Evolutionary conservation across 2,113 vertebrate species (phyloP), one percentile per base, ranked within the genome.

Genomic region (Nannobrachium achirus): DNA sequence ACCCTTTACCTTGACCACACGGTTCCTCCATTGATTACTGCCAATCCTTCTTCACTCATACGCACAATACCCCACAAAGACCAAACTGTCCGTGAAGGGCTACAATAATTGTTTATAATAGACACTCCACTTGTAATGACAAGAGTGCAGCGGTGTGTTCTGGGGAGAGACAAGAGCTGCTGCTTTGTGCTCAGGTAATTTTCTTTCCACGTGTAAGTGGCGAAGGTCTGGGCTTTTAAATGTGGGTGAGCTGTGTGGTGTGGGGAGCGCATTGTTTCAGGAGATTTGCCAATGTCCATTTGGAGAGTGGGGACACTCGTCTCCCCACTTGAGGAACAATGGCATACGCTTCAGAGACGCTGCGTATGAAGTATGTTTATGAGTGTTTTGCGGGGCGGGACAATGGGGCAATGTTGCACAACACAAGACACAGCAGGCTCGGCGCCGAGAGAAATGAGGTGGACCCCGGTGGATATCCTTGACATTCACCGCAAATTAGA

Each of bases 41-140:
- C 44, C 78, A 48, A 11, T 78, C 78, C 83, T 88, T 80, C 87
- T 88, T 88, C 73, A 62, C 76, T 85, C 56, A 56, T 56, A 78
- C 83, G 80, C 81, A 88, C 84, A 88, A 86, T 82, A 77, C 84
- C 83, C 84, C 78, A 86, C 85, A 91, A 88, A 89, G 87, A 89
- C 73, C 87, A 89, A 88, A 88, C 86, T 81, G 82, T 83, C 80
- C 75, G 87, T 89, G 87, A 86, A 89, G 88, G 84, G 88, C 87
- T 89, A 85, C 76, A 87, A 89, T 90, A 89, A 91, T 91, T 88
- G 87, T 88, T 89, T 86, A 82, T 88, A 90, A 91, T 89, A 86
- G 88, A 84, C 84, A 80, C 87, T 91, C 88, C 88, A 90, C 89
- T 89, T 86, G 81, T 84, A 65, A 75, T 76, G 86, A 89, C 82